Base-by-base conservation (phyloP, 2,113 vertebrate species). In the Rostratula benghalensis region DNA sequence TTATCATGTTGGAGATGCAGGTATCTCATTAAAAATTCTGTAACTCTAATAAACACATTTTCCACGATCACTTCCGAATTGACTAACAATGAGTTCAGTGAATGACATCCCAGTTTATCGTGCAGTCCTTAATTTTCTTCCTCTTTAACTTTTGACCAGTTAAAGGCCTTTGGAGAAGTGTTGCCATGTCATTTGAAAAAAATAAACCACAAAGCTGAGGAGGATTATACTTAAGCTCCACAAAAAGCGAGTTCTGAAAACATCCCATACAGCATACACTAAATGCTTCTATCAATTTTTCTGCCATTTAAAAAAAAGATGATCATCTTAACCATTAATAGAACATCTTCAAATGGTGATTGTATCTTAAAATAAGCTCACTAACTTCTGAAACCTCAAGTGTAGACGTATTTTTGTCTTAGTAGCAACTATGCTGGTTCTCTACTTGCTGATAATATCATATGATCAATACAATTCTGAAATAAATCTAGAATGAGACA, bases 331-430 rank as follows among this genome's bases (percentile, higher is more conserved):
- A 76, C 15, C 46, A 87, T 85, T 90, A 88, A 88, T 54, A 25
- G 54, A 83, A 85, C n/a, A 57, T 70, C 67, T 88, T 93, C 78
- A 96, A 76, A 86, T 43, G 45, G 53, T 53, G 54, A 85, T 7
- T 65, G 15, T 35, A 80, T 45, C 91, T 93, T 79, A 87, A 95
- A 95, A 94, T 87, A 93, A 87, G 46, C 35, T 78, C 45, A 57
- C 16, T 63, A 89, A 95, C 20, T 73, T 74, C 74, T 91, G 45
- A 89, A 87, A 64, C 19, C 41, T 78, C 70, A 82, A 75, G 27
- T 45, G 11, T 68, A 23, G 11, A 65, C 64, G 41, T 15, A 45
- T 69, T 92, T 94, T 83, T 76, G 41, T 61, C 85, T 84, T 17
- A 57, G 39, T 25, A 61, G 73, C 46, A 94, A 35, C 46, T 57